These are phyloP conservation scores for Cryptoblepharus egeriae DNA, from an alignment of 2,797 vertebrate genomes.

Conservation along the genomic window DNA sequence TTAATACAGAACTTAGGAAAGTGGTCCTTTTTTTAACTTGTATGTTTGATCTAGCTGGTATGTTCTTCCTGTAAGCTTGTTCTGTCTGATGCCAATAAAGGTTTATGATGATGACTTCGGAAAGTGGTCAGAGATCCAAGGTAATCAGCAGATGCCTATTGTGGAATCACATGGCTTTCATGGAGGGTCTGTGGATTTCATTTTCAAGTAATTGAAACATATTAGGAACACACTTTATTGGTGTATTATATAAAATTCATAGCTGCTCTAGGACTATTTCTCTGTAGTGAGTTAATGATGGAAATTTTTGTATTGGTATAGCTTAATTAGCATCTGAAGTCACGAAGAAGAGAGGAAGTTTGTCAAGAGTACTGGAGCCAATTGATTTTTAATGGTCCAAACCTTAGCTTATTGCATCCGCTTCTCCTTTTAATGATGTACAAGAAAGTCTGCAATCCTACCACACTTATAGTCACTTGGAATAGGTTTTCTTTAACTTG, in stretches of 20 bases:
- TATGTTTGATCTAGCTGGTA: too few relatives aligned
- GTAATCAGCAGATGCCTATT: conserved; percentile 28
- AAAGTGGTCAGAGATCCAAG: not conserved
- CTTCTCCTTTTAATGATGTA: conserved; percentile 6
- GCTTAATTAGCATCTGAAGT: conserved; percentile 13
- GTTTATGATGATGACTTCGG: too few relatives aligned
- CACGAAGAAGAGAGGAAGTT: not conserved
- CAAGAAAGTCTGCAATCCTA: not conserved
- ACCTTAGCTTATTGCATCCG: conserved; percentile 1
- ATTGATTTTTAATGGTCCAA: conserved; percentile 16
- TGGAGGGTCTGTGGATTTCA: conserved; percentile 1
- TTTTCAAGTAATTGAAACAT: not conserved
- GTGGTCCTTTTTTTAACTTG: too few relatives aligned
- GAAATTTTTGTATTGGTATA: not conserved
- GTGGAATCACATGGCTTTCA: not conserved
- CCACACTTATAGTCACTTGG: not conserved
- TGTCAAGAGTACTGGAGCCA: conserved; percentile 1
- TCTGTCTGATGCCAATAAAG: too few relatives aligned
- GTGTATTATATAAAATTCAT: conserved; percentile 28
- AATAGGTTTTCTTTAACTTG: not conserved
- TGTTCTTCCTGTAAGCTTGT: too few relatives aligned
- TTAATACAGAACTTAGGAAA: conserved; percentile 35
- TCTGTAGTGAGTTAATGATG: conserved; percentile 26
- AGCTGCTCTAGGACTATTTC: conserved; percentile 17
- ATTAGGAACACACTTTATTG: not conserved